phyloP scores from a whole-genome alignment of 2,797 vertebrate genomes.

The Cheirogaleus major region DNA sequence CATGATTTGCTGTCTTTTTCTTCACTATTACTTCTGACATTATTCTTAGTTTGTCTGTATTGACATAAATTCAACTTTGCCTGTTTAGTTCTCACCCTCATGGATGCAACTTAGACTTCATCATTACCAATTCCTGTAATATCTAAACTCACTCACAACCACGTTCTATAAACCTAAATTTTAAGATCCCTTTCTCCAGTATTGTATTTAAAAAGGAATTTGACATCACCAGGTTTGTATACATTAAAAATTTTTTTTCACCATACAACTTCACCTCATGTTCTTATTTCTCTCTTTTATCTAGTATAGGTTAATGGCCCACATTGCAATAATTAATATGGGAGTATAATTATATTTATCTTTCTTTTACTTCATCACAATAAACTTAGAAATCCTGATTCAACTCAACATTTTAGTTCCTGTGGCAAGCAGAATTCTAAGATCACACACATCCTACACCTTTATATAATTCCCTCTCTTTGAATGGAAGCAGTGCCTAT shows the following conservation, averaged over 20 bases:
- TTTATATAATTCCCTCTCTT: neutral
- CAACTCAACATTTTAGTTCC: neutral
- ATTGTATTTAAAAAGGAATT: neutral
- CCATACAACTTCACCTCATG: neutral
- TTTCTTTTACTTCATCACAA: neutral
- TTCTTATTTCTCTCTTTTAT: neutral
- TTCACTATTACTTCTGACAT: neutral
- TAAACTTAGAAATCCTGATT: neutral
- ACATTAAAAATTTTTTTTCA: neutral
- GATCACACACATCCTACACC: accelerated
- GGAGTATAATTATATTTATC: neutral
- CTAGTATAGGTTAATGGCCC: neutral
- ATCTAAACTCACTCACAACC: neutral
- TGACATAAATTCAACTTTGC: neutral
- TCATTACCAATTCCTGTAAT: neutral
- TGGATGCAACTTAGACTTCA: neutral
- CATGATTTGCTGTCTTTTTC: neutral
- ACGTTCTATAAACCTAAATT: neutral
- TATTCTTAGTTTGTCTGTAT: neutral
- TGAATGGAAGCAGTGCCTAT: neutral
- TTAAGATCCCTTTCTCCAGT: neutral
- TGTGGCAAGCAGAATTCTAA: neutral
- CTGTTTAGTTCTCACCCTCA: neutral
- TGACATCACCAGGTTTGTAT: neutral
- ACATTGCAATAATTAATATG: neutral